Evolutionary conservation across 1,140 invertebrate species (phyloP).

Genomic region (Archivesica marissinica): DNA sequence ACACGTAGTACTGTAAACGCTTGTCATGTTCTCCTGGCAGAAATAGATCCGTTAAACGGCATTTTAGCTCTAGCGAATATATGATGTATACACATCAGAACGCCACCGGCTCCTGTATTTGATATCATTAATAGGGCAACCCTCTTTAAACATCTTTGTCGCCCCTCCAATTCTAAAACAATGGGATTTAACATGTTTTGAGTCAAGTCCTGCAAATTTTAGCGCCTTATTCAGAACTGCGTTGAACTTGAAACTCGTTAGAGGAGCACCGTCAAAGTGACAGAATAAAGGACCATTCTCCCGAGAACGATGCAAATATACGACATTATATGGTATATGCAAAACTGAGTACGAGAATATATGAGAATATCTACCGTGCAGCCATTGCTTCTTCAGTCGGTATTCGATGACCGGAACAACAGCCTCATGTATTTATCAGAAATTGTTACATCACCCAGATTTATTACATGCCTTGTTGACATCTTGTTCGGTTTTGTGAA

Average conservation of each 20-base stretch:
- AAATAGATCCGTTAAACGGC: too few relatives aligned
- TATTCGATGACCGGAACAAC: too few relatives aligned
- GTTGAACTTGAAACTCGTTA: slow-evolving; percentile 32
- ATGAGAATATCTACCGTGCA: too few relatives aligned
- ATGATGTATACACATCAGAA: background rate
- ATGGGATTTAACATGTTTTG: slow-evolving; percentile 15
- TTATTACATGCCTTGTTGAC: background rate
- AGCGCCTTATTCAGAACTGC: slow-evolving; percentile 36
- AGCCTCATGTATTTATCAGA: too few relatives aligned
- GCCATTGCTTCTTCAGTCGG: too few relatives aligned
- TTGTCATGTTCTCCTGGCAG: too few relatives aligned
- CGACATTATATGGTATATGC: too few relatives aligned
- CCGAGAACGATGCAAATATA: background rate
- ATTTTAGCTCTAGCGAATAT: too few relatives aligned
- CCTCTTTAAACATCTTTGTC: slow-evolving; percentile 12
- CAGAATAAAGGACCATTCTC: background rate
- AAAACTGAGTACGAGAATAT: too few relatives aligned
- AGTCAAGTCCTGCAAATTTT: slow-evolving; percentile 4
- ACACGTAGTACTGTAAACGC: too few relatives aligned
- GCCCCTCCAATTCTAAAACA: slow-evolving; percentile 47
- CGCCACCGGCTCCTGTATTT: slow-evolving; percentile 35
- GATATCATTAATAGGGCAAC: background rate
- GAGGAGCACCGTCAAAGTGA: slow-evolving; percentile 5
- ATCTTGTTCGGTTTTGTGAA: background rate
- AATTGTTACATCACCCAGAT: too few relatives aligned